These are phyloP conservation scores for Chloroclystis v-ata DNA, from an alignment of 2,888 invertebrate species.

Conservation along the genomic window DNA sequence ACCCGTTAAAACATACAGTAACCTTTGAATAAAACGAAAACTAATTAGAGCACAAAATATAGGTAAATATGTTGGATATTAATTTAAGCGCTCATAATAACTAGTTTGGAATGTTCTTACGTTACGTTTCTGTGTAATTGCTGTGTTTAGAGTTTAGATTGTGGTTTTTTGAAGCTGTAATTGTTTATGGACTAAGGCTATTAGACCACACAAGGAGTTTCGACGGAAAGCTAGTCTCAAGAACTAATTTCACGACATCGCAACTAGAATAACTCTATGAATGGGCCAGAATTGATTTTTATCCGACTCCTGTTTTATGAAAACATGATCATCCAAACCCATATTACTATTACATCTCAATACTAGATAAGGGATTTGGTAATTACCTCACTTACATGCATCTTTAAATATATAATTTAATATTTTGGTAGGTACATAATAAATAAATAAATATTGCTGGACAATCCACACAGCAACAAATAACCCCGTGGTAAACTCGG, in stretches of 20 bases:
- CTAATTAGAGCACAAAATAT: constrained; percentile 24
- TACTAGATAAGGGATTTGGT: too few species aligned
- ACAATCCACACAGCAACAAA: too few species aligned
- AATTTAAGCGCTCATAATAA: constrained; percentile 29
- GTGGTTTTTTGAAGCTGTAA: constrained; percentile 21
- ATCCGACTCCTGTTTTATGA: too few species aligned
- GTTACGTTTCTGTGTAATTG: constrained; percentile 26
- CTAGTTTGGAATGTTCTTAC: constrained; percentile 23
- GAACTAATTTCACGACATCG: neutral
- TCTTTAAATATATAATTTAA: too few species aligned
- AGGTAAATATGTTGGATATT: constrained; percentile 23
- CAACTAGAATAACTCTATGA: neutral
- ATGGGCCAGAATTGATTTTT: too few species aligned
- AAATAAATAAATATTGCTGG: too few species aligned
- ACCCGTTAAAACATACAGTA: constrained; percentile 2
- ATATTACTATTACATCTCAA: too few species aligned
- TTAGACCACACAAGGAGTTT: constrained; percentile 28
- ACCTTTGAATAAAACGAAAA: constrained; percentile 11
- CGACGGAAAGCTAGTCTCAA: neutral
- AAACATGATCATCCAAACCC: too few species aligned
- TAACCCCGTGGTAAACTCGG: too few species aligned
- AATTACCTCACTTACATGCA: too few species aligned
- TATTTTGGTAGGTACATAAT: too few species aligned
- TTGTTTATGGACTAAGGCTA: constrained; percentile 25
- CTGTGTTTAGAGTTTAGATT: constrained; percentile 22